Percentiles rank a stretch among this genome's conserved stretches.
phyloP scores from a whole-genome alignment of 2,888 invertebrate species.

The Pseudanteris insignis region DNA sequence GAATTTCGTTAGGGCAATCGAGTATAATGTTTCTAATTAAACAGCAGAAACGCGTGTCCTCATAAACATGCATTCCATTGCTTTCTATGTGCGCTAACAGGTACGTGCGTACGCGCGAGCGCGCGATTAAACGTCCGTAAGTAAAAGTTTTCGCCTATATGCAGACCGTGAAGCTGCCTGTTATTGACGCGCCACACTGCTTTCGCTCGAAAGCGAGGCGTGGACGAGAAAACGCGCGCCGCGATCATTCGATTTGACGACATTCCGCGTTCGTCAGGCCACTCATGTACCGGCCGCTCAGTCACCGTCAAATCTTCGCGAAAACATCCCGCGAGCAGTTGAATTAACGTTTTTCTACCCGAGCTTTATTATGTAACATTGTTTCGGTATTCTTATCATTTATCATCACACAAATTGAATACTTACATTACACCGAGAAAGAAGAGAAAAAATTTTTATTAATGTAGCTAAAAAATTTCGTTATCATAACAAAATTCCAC shows the following conservation, averaged over 20 bases:
- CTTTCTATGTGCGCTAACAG: conserved; percentile 46
- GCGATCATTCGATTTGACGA: conserved; percentile 24
- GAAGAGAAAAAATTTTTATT: no score
- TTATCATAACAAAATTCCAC: no score
- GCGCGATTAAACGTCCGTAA: conserved; percentile 46
- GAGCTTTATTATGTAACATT: no score
- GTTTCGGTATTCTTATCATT: no score
- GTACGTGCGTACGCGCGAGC: conserved; percentile 23
- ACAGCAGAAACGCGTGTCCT: conserved; percentile 33
- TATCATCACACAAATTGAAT: no score
- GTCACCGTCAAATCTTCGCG: no score
- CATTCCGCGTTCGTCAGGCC: no score
- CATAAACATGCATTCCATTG: conserved; percentile 42
- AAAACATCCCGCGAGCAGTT: no score
- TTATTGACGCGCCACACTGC: conserved; percentile 43
- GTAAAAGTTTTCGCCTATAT: conserved; percentile 57
- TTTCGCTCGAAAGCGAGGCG: conserved; percentile 51
- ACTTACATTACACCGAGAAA: no score
- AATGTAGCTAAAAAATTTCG: no score
- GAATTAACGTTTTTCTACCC: no score
- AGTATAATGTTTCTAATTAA: conserved; percentile 41
- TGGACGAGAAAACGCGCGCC: conserved; percentile 41
- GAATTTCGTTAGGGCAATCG: conserved; percentile 17
- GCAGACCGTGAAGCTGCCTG: conserved; percentile 53
- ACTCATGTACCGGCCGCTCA: no score